Base-by-base conservation (phyloP, 2,797 vertebrate species). In the Potorous gilbertii region DNA sequence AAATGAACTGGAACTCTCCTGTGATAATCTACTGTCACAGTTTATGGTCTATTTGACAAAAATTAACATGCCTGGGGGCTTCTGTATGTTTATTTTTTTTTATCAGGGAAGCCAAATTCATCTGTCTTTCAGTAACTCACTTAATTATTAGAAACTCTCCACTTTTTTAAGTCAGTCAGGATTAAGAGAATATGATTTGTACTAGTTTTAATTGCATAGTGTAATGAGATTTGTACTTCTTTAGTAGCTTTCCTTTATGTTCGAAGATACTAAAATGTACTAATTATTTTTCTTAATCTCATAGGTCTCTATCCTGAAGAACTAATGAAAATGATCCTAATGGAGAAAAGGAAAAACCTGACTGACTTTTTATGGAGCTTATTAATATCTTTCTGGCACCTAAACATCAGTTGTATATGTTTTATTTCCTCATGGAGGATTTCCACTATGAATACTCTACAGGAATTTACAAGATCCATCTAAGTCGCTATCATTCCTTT, bases 21-120 rank as follows among this genome's bases (percentile, higher is more conserved):
- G 92, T 46, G 87, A 97, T 92, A 91, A n/a, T 91, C 94, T 66
- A 93, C 93, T 95, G 97, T 90, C 94, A 97, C 16, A 4, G 56
- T 94, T 95, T 97, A 96, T 0, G 1, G 94, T 96, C 97, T 96
- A 96, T 97, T 98, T 96, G 97, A 96, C 57, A 98, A 95, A 94
- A 95, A 98, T 96, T 97, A 98, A 96, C 96, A 97, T 97, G 94
- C 96, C 96, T 91, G n/a, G 57, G 92, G 93, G 90, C 16, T 90
- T 97, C n/a, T 94, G 40, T 92, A 29, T 92, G 94, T 95, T 96
- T 95, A 50, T 66, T 66, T 62, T 11, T 91, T 91, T 81, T 93
- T 21, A 96, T 90, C 62, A 93, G 0, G 96, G 92, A 95, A 95
- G 95, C 91, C 93, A 96, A 94, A 96, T 95, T 97, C 93, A 91